Evolutionary conservation across 2,888 invertebrate genomes (phyloP).

Genomic region (Trissoscelio sp.): DNA sequence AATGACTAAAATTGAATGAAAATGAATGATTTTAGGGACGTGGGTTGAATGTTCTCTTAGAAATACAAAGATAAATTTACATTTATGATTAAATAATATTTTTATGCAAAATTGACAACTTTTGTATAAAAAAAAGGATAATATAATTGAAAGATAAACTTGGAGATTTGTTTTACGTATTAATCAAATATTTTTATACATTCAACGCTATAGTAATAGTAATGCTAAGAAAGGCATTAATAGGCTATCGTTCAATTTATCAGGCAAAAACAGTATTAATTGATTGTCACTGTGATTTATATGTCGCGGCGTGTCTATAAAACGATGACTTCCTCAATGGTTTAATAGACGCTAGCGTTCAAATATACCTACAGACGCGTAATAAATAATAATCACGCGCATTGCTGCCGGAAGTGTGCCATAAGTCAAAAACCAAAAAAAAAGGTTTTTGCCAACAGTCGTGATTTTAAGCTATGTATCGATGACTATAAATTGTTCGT

Average conservation of each 20-base stretch:
- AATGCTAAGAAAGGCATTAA: slow-evolving; percentile 28
- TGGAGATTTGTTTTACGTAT: slow-evolving; percentile 13
- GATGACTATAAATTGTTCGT: slow-evolving; percentile 57
- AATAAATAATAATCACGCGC: slow-evolving; percentile 63
- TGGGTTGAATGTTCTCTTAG: no score
- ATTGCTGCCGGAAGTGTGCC: slow-evolving; percentile 51
- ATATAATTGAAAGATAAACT: neutral
- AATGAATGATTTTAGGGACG: no score
- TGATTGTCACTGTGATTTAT: slow-evolving; percentile 71
- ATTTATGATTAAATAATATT: no score
- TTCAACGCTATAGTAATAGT: slow-evolving; percentile 12
- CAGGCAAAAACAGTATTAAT: slow-evolving; percentile 74
- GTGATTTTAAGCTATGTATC: slow-evolving; percentile 35
- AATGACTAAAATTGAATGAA: no score
- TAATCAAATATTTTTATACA: slow-evolving; percentile 26
- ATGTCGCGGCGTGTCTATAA: slow-evolving; percentile 63
- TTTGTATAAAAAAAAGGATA: no score
- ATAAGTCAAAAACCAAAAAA: slow-evolving; percentile 53
- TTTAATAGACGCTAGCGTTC: slow-evolving; percentile 36
- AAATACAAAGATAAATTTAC: no score
- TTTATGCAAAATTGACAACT: no score
- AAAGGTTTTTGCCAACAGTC: slow-evolving; percentile 31
- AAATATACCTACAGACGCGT: slow-evolving; percentile 48
- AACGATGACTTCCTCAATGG: slow-evolving; percentile 48
- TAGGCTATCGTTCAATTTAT: slow-evolving; percentile 47